Evolutionary conservation across 2,888 invertebrate genomes (phyloP).

Genomic region (Pollenia griseotomentosa): DNA sequence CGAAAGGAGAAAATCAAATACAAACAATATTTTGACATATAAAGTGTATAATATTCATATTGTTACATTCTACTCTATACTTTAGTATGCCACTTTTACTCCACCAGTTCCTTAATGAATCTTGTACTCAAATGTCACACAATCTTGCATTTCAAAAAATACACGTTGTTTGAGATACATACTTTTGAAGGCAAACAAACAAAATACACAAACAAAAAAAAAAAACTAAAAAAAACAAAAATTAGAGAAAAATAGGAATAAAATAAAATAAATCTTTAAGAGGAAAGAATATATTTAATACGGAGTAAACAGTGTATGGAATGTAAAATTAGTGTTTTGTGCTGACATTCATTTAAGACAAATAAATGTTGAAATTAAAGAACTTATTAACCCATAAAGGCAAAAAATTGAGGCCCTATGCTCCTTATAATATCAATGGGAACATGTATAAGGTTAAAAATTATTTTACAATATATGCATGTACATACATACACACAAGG

Average conservation of each 20-base stretch:
- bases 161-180: constrained; percentile 53
- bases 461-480: too few relatives aligned
- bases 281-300: constrained; percentile 10
- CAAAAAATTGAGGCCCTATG: too few relatives aligned
- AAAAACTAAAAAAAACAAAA: constrained; percentile 54
- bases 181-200: constrained; percentile 16
- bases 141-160: constrained; percentile 23
- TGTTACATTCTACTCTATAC: constrained; percentile 31
- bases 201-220: not conserved
- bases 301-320: constrained; percentile 31
- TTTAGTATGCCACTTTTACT: not conserved
- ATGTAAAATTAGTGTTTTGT: constrained; percentile 18
- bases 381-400: constrained; percentile 35
- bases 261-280: constrained; percentile 30
- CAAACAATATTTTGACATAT: not conserved
- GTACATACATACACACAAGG: too few relatives aligned
- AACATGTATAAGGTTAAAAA: not conserved
- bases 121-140: constrained; percentile 63
- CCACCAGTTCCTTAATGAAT: constrained; percentile 55
- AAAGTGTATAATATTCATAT: not conserved
- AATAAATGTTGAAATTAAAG: not conserved
- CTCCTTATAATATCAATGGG: not conserved
- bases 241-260: constrained; percentile 29
- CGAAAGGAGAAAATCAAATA: not conserved
- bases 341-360: constrained; percentile 46